Evolutionary conservation across 2,888 invertebrate genomes (phyloP).

Genomic region (Xanthia icteritia): DNA sequence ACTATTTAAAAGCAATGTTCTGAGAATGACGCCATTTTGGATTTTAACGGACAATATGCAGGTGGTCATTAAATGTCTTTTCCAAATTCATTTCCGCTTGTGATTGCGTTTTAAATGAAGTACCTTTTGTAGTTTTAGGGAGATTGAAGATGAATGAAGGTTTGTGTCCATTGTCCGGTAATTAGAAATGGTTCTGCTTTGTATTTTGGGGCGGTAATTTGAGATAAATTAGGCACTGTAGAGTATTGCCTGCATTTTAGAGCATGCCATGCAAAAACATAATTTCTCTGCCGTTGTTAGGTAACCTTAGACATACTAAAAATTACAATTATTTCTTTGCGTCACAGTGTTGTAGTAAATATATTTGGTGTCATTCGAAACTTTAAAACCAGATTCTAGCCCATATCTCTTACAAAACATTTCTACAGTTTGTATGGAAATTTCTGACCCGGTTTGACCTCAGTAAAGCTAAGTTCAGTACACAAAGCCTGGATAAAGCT

Average conservation of each 20-base stretch:
- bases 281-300: background rate
- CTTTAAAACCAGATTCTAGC: background rate
- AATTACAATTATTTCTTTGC: too few relatives aligned
- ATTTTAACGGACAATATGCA: conserved; percentile 69
- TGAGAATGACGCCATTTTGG: conserved; percentile 69
- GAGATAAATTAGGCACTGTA: conserved; percentile 30
- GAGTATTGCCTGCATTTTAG: background rate
- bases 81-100: conserved; percentile 84
- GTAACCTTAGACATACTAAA: background rate
- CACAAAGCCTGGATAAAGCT: conserved; percentile 35
- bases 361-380: background rate
- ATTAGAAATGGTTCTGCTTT: conserved; percentile 43
- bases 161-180: conserved; percentile 32
- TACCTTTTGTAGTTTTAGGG: conserved; percentile 47
- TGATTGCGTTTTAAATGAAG: conserved; percentile 69
- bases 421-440: background rate
- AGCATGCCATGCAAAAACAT: background rate
- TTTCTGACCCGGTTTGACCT: conserved; percentile 4
- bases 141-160: conserved; percentile 51
- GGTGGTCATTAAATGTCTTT: conserved; percentile 86
- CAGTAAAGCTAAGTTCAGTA: conserved; percentile 29
- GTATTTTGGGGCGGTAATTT: conserved; percentile 21
- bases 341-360: background rate
- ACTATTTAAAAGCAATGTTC: conserved; percentile 79
- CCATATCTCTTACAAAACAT: background rate